phyloP scores from a whole-genome alignment of 2,888 invertebrate species.

The Argyresthia goedartella region DNA sequence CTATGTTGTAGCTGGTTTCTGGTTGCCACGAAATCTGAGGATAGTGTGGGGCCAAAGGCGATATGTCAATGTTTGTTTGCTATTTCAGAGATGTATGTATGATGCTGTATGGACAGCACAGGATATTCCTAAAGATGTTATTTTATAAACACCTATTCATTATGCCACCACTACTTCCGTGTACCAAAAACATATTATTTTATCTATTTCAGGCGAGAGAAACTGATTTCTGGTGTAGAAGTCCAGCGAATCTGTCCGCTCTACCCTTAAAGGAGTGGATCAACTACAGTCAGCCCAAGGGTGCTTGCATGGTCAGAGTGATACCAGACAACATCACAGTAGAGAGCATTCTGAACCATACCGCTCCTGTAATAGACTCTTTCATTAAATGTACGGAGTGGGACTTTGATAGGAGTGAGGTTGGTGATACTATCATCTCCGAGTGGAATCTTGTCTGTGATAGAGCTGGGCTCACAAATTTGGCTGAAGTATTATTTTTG shows the following conservation, averaged over 20 bases:
- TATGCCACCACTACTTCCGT: no score
- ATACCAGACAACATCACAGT: conserved; percentile 42
- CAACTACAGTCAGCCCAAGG: conserved; percentile 74
- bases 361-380: conserved; percentile 42
- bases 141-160: no score
- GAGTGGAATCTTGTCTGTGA: conserved; percentile 86
- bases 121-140: no score
- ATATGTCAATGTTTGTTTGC: no score
- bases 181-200: not conserved
- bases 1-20: no score
- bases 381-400: conserved; percentile 70
- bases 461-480: conserved; percentile 74
- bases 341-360: conserved; percentile 43
- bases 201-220: conserved; percentile 67
- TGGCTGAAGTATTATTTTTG: conserved; percentile 84
- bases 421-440: conserved; percentile 78
- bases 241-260: conserved; percentile 67
- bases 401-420: conserved; percentile 70
- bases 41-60: no score
- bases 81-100: no score
- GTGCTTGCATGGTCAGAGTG: conserved; percentile 69
- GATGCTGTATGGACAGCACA: no score
- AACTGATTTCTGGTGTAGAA: conserved; percentile 78
- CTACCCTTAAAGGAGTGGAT: conserved; percentile 73
- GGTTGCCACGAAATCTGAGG: no score